These are phyloP conservation scores for Parasteatoda lunata DNA, from an alignment of 2,888 invertebrate species.

Conservation along the genomic window DNA sequence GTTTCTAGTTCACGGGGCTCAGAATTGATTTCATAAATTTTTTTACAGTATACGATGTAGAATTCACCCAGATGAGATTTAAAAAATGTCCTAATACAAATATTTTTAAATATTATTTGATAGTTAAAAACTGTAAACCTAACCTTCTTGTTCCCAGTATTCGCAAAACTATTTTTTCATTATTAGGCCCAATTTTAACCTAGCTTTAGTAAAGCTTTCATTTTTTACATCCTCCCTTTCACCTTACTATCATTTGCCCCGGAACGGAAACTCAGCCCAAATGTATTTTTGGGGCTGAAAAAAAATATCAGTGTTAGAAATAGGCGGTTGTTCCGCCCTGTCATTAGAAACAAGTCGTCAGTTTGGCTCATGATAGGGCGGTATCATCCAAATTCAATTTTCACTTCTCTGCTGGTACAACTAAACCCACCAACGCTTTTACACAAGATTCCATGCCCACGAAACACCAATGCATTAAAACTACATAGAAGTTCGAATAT, in stretches of 20 bases:
- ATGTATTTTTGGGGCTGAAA: not conserved
- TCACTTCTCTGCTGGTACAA: conserved; percentile 13
- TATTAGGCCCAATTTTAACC: too few species aligned
- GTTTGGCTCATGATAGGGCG: conserved; percentile 27
- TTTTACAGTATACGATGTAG: too few species aligned
- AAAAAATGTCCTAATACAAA: too few species aligned
- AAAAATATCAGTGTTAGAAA: conserved; percentile 9
- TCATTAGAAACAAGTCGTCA: conserved; percentile 40
- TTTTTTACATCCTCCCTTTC: not conserved
- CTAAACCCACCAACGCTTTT: not conserved
- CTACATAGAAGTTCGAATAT: not conserved
- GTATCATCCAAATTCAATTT: conserved; percentile 43
- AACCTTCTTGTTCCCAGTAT: too few species aligned
- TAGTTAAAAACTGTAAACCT: too few species aligned
- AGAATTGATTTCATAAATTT: too few species aligned
- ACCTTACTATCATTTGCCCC: not conserved
- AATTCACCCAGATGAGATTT: too few species aligned
- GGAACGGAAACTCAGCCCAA: not conserved
- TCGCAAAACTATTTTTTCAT: too few species aligned
- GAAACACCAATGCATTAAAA: not conserved
- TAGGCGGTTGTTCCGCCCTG: conserved; percentile 36
- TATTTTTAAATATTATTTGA: too few species aligned
- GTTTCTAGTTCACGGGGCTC: too few species aligned
- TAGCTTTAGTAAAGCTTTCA: not conserved
- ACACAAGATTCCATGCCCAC: not conserved